phyloP scores from a whole-genome alignment of 92 coral and sea anemone species.

The Bergia puertoricense region DNA sequence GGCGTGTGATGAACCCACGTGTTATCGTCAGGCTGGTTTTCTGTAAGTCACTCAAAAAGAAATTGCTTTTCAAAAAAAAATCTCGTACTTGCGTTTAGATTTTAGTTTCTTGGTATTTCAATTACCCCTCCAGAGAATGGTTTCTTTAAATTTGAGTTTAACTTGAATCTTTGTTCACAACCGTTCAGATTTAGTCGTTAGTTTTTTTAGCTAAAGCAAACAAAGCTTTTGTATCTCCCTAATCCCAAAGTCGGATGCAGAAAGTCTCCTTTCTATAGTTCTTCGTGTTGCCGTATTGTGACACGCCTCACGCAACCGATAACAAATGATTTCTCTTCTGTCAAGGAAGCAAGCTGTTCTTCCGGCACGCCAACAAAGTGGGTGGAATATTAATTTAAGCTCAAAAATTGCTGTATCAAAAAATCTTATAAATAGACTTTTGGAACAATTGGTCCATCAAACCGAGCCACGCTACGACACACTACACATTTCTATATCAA shows the following conservation, averaged over 20 bases:
- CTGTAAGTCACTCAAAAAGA: neutral
- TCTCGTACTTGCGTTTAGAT: neutral
- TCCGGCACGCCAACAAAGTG: neutral
- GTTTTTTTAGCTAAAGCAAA: neutral
- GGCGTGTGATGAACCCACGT: neutral
- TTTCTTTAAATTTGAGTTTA: neutral
- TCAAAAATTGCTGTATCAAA: neutral
- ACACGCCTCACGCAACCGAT: neutral
- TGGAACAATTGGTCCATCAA: neutral
- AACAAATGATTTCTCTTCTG: neutral
- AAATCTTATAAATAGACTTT: neutral
- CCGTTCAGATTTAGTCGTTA: neutral
- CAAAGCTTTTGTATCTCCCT: neutral
- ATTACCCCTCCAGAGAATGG: too few relatives aligned
- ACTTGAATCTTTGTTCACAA: neutral
- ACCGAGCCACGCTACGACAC: neutral
- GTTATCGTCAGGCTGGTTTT: neutral
- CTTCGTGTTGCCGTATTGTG: neutral
- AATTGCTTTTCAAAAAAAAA: neutral
- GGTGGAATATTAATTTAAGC: neutral
- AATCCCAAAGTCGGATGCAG: slow-evolving; percentile 6
- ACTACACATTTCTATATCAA: neutral
- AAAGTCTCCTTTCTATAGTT: neutral
- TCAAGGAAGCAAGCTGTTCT: neutral
- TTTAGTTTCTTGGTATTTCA: neutral